Evolutionary conservation across 2,888 invertebrate genomes (phyloP).

Genomic region (Anarsia innoxiella): DNA sequence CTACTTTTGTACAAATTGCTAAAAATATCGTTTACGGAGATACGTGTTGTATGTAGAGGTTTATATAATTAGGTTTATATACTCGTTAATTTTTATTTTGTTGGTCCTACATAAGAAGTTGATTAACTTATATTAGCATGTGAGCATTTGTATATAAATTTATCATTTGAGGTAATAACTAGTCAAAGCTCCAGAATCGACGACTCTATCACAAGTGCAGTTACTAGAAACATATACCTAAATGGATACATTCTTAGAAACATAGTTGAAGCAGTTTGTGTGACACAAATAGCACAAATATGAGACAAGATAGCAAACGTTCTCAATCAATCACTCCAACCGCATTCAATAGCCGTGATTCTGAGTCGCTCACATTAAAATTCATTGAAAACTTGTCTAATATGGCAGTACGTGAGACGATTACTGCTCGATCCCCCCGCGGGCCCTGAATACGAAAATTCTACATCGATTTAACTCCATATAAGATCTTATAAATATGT

Average conservation of each 20-base stretch:
- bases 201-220: too few species aligned
- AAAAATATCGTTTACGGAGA: too few species aligned
- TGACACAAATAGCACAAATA: conserved; percentile 19
- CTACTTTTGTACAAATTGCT: neutral
- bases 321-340: conserved; percentile 24
- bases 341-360: conserved; percentile 17
- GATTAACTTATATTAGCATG: too few species aligned
- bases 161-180: too few species aligned
- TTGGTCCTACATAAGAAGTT: too few species aligned
- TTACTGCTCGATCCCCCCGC: conserved; percentile 24
- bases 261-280: conserved; percentile 11
- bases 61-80: too few species aligned
- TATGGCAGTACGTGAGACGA: conserved; percentile 41
- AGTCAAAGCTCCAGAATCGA: too few species aligned
- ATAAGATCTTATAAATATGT: conserved; percentile 38
- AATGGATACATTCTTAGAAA: too few species aligned
- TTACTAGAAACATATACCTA: too few species aligned
- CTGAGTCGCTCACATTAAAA: conserved; percentile 39
- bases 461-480: conserved; percentile 36
- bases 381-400: conserved; percentile 54
- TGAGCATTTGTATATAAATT: too few species aligned
- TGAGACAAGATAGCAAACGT: conserved; percentile 16
- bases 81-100: too few species aligned
- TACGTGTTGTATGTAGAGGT: too few species aligned
- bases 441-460: conserved; percentile 34